Conservation (phyloP, 2,888 invertebrate species). For the Heliconius charithonia region DNA sequence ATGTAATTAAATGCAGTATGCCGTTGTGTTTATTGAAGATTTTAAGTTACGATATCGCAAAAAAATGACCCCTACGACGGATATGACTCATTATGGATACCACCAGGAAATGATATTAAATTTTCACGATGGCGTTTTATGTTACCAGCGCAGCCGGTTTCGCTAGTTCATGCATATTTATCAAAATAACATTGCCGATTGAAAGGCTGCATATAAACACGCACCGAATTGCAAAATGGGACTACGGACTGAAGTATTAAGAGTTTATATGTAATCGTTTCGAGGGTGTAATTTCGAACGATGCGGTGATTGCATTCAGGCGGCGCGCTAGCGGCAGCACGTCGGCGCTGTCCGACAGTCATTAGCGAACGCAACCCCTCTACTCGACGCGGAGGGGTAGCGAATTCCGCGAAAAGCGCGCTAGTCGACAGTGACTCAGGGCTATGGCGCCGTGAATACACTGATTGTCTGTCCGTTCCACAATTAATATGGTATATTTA, state of each 20-base stretch:
- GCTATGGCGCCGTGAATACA: conserved; percentile 67
- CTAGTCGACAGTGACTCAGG: conserved; percentile 69
- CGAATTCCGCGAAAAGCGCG: conserved; percentile 72
- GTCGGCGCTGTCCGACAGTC: conserved; percentile 73
- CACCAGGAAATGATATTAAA: conserved; percentile 82
- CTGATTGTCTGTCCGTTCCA: conserved; percentile 62
- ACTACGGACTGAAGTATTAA: conserved; percentile 65
- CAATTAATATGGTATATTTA: conserved; percentile 25
- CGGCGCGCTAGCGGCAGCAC: conserved; percentile 57
- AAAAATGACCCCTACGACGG: conserved; percentile 81
- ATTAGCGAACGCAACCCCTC: conserved; percentile 77
- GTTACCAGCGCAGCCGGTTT: conserved; percentile 76
- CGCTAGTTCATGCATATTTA: conserved; percentile 82
- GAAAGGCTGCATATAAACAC: conserved; percentile 83
- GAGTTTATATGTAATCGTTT: conserved; percentile 71
- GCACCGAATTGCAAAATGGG: conserved; percentile 72
- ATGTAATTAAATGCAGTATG: conserved; percentile 12
- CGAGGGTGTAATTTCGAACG: conserved; percentile 75
- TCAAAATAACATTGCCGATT: conserved; percentile 83
- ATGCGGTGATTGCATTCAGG: conserved; percentile 62
- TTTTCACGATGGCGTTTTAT: conserved; percentile 82
- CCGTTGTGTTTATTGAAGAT: conserved; percentile 64
- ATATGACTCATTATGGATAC: conserved; percentile 79
- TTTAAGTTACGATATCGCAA: conserved; percentile 70
- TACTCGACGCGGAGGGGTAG: conserved; percentile 63